Conservation (phyloP, 2,797 vertebrate genomes). For the Bucorvus abyssinicus region DNA sequence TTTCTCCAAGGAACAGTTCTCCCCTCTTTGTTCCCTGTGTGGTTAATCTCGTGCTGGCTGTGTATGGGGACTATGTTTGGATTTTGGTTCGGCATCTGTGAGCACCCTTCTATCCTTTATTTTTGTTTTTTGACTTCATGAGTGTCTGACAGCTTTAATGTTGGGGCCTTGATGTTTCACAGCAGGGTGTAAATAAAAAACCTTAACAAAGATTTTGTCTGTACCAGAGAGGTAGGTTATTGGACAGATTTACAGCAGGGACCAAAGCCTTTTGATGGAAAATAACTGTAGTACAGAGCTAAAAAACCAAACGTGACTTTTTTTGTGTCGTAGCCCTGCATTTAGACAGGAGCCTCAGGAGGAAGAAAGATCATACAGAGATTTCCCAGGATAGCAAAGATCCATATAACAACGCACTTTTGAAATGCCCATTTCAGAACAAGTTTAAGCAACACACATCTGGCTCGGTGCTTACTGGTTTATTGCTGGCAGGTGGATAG, state of each 20-base stretch:
- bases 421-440: not conserved
- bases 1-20: not conserved
- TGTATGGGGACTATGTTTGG: not conserved
- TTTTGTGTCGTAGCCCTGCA: not conserved
- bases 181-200: not conserved
- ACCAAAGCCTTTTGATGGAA: constrained; percentile 35
- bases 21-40: not conserved
- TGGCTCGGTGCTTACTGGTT: not conserved
- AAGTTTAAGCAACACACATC: not conserved
- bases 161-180: constrained; percentile 25
- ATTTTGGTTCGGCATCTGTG: not conserved
- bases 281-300: not conserved
- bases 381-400: constrained; percentile 25
- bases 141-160: constrained; percentile 19
- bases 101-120: not conserved
- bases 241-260: constrained; percentile 38
- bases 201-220: constrained; percentile 11
- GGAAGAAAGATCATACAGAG: not conserved
- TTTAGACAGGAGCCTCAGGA: constrained; percentile 12
- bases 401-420: not conserved
- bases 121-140: not conserved
- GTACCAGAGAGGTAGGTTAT: not conserved
- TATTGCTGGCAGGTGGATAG: not conserved
- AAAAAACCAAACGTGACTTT: constrained; percentile 10
- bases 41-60: not conserved